Conservation (phyloP, 2,797 vertebrate genomes). For the Gorsachius magnificus region DNA sequence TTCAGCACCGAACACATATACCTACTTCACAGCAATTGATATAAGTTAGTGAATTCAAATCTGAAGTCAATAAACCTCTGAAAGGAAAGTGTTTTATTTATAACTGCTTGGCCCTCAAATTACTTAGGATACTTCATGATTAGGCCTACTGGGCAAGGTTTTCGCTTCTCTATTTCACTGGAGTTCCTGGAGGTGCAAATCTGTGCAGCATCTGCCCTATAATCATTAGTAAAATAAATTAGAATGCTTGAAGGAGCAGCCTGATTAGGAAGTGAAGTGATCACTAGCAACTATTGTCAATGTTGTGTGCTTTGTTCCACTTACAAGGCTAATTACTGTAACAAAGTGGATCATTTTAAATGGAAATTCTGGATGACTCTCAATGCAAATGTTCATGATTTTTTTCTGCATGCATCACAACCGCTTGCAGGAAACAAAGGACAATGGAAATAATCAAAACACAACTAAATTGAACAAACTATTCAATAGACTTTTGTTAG, state of each 20-base stretch:
- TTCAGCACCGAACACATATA: background rate
- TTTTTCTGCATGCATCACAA: slow-evolving; percentile 30
- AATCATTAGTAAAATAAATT: slow-evolving; percentile 69
- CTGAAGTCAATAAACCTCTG: background rate
- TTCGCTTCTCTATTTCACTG: slow-evolving; percentile 8
- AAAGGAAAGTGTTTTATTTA: background rate
- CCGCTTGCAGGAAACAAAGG: slow-evolving; percentile 11
- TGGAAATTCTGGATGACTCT: slow-evolving; percentile 60
- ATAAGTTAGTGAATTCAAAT: background rate
- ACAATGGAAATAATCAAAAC: slow-evolving; percentile 55
- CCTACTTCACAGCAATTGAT: background rate
- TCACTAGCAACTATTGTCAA: slow-evolving; percentile 68
- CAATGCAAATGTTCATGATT: slow-evolving; percentile 24
- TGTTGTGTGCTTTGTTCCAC: slow-evolving; percentile 70
- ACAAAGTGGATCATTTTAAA: slow-evolving; percentile 70
- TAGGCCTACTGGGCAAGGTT: background rate
- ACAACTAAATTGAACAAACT: slow-evolving; percentile 34
- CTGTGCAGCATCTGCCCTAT: slow-evolving; percentile 50
- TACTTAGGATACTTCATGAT: background rate
- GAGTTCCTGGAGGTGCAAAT: slow-evolving; percentile 47
- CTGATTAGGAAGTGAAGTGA: slow-evolving; percentile 70
- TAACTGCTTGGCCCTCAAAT: background rate
- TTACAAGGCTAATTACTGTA: slow-evolving; percentile 70
- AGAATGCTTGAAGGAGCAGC: slow-evolving; percentile 63
- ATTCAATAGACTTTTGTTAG: slow-evolving; percentile 32